Percentiles rank a stretch among this genome's conserved stretches.
Evolutionary conservation across 1,140 invertebrate species (phyloP).

Genomic region (Mycetomoellerius zeteki): DNA sequence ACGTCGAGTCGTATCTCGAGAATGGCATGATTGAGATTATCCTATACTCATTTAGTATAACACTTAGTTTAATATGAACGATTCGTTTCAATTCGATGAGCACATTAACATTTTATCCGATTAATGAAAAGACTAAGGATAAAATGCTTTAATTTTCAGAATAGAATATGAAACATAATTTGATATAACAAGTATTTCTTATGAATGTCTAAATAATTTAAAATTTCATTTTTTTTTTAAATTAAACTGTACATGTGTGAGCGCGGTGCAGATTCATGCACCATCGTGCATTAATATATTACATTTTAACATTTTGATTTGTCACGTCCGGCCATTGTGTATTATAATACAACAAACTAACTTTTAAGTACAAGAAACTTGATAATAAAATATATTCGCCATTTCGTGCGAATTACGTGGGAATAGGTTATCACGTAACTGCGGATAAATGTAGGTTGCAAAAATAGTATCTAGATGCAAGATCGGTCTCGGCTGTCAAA

Average conservation of each 20-base stretch:
- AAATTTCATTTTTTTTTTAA: neutral
- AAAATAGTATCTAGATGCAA: constrained; percentile 22
- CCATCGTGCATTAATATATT: neutral
- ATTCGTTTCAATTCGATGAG: constrained; percentile 43
- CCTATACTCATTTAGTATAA: constrained; percentile 30
- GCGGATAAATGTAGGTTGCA: constrained; percentile 20
- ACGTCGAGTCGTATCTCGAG: constrained; percentile 35
- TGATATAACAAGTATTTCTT: neutral
- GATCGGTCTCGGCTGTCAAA: constrained; percentile 31
- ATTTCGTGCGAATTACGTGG: constrained; percentile 2
- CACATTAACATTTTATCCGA: constrained; percentile 22
- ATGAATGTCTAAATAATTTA: neutral
- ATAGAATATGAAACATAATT: neutral
- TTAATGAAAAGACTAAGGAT: neutral
- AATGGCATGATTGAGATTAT: constrained; percentile 49
- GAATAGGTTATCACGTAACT: neutral
- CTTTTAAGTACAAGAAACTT: neutral
- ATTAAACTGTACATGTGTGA: neutral
- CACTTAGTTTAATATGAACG: constrained; percentile 31
- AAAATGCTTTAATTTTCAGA: neutral
- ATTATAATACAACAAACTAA: neutral
- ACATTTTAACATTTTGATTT: neutral
- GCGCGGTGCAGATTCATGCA: neutral
- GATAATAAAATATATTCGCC: neutral
- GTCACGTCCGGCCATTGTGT: neutral